Percentiles rank a stretch among this genome's conserved stretches.
These are phyloP conservation scores for Zenarchopterus dispar DNA, from an alignment of 2,797 vertebrate species.

Conservation along the genomic window DNA sequence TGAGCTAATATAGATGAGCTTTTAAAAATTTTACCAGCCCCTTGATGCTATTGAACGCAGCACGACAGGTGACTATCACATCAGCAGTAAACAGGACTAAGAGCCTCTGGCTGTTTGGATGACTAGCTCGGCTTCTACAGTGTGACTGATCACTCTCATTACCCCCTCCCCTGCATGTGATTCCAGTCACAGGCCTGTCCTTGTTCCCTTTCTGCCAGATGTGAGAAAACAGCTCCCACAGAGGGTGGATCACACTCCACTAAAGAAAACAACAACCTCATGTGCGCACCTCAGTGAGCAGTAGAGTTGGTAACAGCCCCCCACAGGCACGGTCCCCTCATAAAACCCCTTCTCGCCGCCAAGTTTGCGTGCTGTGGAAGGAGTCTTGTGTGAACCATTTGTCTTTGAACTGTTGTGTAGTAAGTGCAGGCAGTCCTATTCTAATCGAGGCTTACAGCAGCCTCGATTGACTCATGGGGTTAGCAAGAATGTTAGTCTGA, in stretches of 20 bases:
- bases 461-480: neutral
- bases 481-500: conserved; percentile 10
- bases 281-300: conserved; percentile 26
- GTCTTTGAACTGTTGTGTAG: conserved; percentile 15
- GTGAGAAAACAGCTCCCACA: conserved; percentile 63
- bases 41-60: conserved; percentile 22
- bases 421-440: conserved; percentile 1
- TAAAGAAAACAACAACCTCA: conserved; percentile 57
- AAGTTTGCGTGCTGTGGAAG: conserved; percentile 15
- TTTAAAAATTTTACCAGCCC: conserved; percentile 11
- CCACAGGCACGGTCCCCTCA: conserved; percentile 7
- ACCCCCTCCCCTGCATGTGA: conserved; percentile 82
- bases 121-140: conserved; percentile 68
- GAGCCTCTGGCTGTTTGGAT: conserved; percentile 67
- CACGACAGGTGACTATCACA: conserved; percentile 56
- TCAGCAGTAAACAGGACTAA: conserved; percentile 17
- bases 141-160: conserved; percentile 77
- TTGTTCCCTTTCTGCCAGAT: conserved; percentile 76
- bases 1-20: neutral
- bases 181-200: conserved; percentile 75
- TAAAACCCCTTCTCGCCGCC: conserved; percentile 8
- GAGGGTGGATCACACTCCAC: conserved; percentile 43
- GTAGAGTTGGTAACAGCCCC: conserved; percentile 10
- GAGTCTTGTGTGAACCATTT: conserved; percentile 3
- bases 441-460: conserved; percentile 3